Evolutionary conservation across 1,140 invertebrate species (phyloP).

Genomic region (Musca domestica): DNA sequence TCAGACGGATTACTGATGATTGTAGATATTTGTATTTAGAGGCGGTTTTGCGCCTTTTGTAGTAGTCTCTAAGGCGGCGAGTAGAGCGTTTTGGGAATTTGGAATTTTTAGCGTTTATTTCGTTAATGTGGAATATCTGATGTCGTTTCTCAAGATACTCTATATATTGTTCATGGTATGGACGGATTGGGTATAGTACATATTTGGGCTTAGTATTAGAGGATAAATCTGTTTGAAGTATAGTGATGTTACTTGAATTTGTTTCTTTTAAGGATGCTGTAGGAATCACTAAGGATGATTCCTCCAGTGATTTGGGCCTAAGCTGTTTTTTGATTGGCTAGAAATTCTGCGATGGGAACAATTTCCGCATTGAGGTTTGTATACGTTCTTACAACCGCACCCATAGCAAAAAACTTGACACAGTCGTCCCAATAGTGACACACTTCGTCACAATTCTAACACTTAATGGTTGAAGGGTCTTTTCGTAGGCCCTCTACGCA

Average conservation of each 20-base stretch:
- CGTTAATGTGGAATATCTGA: not conserved
- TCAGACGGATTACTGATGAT: not conserved
- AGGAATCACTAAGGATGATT: not conserved
- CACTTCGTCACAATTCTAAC: not conserved
- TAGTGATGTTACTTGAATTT: not conserved
- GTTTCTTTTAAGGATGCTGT: not conserved
- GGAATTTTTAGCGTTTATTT: not conserved
- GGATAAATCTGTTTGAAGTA: not conserved
- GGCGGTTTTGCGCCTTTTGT: not conserved
- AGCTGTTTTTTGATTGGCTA: not conserved
- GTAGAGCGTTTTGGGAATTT: not conserved
- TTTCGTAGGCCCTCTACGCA: no score
- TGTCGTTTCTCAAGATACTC: not conserved
- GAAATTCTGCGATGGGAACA: not conserved
- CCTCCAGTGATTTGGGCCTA: not conserved
- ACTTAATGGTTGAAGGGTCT: no score
- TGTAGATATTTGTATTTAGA: not conserved
- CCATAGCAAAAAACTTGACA: not conserved
- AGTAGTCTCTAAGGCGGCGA: not conserved
- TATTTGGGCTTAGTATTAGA: no score
- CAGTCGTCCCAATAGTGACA: not conserved
- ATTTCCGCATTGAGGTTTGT: constrained; percentile 6
- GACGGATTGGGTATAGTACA: not conserved
- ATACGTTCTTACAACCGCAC: not conserved
- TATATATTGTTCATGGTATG: not conserved